Evolutionary conservation across 2,113 vertebrate species (phyloP), one percentile per base, ranked within the genome.

Genomic region (Phycodurus eques): DNA sequence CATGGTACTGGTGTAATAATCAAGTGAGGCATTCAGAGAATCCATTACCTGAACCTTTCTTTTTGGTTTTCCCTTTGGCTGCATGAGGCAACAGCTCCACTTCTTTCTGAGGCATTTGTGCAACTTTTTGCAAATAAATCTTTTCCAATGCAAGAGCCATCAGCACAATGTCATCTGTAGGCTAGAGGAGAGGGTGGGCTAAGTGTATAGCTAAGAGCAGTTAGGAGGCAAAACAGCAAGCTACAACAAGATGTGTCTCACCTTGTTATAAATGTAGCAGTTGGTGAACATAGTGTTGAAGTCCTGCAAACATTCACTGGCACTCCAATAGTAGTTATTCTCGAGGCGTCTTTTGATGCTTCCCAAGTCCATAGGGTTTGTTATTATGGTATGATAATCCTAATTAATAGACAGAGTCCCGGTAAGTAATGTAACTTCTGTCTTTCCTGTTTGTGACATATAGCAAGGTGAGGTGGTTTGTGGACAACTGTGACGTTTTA

Each of bases 261-360:
- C 97, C 97, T 98, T 98, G 90, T 99, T 99, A 60, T 99, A 99
- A 66, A 98, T 95, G 84, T 99, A 99, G 86, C 98, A 99, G 70
- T 99, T 99, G 83, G 96, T 99, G 91, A 99, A 99, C 98, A 99
- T 99, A 83, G 96, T 98, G 92, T 99, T 98, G 93, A 99, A 96
- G 85, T 99, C 98, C 73, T 98, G 95, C 95, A 99, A 94, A 72
- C 98, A 99, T 82, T 99, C 98, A 49, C 93, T 95, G 0, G 97
- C 96, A 22, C 95, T 98, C 94, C 93, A 95, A 20, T 99, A 99
- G 68, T 98, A 99, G 72, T 93, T 96, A 73, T 95, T 97, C 76
- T 99, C 96, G 44, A 99, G 92, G 11, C 98, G 92, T 85, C 95
- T 96, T 92, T 97, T 99, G 83, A 99, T 99, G 0, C 96, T 98